A percentile compares a stretch with the other conserved stretches of the same genome.
Evolutionary conservation across 2,797 vertebrate genomes (phyloP).

Genomic region (Scarus forsteni): DNA sequence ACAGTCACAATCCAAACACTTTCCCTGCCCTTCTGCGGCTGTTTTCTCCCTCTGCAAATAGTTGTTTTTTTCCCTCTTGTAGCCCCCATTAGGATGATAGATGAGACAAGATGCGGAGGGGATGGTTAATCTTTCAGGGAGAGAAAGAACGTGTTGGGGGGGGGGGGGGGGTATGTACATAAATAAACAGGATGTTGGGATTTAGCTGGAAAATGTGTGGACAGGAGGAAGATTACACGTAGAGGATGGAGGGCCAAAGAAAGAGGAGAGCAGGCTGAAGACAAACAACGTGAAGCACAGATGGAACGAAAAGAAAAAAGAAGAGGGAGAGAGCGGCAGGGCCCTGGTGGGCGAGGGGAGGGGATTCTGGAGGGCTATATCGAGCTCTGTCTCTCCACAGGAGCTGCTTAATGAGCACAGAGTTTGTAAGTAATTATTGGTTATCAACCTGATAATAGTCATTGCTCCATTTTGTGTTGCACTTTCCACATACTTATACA

Average conservation of each 20-base stretch:
- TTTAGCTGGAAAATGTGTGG: constrained; percentile 44
- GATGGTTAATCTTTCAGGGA: constrained; percentile 76
- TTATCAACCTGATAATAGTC: constrained; percentile 85
- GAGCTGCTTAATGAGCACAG: constrained; percentile 78
- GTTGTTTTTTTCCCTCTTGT: constrained; percentile 57
- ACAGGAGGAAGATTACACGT: constrained; percentile 41
- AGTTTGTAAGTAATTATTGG: constrained; percentile 84
- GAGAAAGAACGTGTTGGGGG: constrained; percentile 50
- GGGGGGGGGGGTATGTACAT: constrained; percentile 49
- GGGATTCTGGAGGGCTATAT: constrained; percentile 72
- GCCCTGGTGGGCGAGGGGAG: constrained; percentile 65
- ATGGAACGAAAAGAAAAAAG: constrained; percentile 47
- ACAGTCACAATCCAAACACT: constrained; percentile 63
- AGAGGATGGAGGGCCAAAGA: constrained; percentile 15
- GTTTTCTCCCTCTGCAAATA: constrained; percentile 62
- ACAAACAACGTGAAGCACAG: constrained; percentile 33
- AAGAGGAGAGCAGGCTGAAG: constrained; percentile 17
- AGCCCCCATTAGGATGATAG: constrained; percentile 80
- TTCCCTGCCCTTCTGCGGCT: constrained; percentile 56
- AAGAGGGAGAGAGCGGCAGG: constrained; percentile 39
- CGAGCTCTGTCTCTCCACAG: constrained; percentile 72
- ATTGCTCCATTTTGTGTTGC: constrained; percentile 77
- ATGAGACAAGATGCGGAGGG: constrained; percentile 77
- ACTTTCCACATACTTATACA: constrained; percentile 79
- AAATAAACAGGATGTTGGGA: constrained; percentile 67